Evolutionary conservation across 2,888 invertebrate genomes (phyloP), one percentile per base, ranked within the genome.

Genomic region (Tridacna crocea): DNA sequence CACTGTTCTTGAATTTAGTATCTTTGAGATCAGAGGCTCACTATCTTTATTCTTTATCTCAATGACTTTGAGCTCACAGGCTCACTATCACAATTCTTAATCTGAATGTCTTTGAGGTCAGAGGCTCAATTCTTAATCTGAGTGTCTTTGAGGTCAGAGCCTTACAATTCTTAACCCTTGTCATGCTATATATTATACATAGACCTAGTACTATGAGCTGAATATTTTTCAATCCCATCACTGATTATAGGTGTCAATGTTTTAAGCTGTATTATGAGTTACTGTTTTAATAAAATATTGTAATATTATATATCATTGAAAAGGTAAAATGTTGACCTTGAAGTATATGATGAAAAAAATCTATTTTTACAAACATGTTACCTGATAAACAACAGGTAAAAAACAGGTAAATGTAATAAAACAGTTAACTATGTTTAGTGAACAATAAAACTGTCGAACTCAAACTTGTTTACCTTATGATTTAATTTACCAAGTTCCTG

Each of bases 241-340:
- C 12, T 17, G 22, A 61, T 22, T 61, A 61, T n/a, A 24, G 22
- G 61, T 61, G 22, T n/a, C 13, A n/a, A 22, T n/a, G n/a, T 61
- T 61, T n/a, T 61, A 22, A 61, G n/a, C 61, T 61, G n/a, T 13
- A 22, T 3, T 61, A 22, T 13, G 24, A 22, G 22, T n/a, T 22
- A n/a, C n/a, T 61, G n/a, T 55, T 55, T 55, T 55, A 3, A 55
- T n/a, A 55, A 17, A 55, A 55, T 55, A 55, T 55, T 19, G 61
- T 22, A 22, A 61, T 61, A 24, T 22, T n/a, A 61, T 61, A 22
- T 61, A 61, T 22, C 61, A 61, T 61, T 61, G 61, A 11, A 61
- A 61, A 61, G 22, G 61, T 61, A 61, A n/a, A 13, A 61, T 61
- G 24, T n/a, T 61, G 61, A 61, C n/a, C 13, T 61, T 61, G n/a